A percentile compares a stretch with the other conserved stretches of the same genome.
Conservation (phyloP, 2,888 invertebrate genomes). For the Phlogophora meticulosa region DNA sequence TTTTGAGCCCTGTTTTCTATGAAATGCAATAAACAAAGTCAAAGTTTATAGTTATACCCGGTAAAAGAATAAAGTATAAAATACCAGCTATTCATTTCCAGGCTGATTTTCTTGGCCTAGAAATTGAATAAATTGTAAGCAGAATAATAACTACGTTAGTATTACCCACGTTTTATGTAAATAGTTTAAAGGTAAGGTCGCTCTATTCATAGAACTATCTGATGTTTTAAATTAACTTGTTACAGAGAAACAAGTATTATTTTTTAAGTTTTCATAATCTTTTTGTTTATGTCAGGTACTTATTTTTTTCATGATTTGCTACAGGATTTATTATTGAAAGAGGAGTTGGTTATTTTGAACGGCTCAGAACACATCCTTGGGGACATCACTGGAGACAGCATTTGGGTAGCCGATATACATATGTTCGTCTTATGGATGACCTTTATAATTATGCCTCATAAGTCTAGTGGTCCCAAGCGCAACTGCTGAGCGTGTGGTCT, state of each 20-base stretch:
- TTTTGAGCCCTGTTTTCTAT: background rate
- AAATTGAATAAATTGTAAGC: conserved; percentile 23
- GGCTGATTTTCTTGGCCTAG: conserved; percentile 14
- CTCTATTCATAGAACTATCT: conserved; percentile 10
- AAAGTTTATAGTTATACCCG: no score
- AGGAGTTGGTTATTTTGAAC: background rate
- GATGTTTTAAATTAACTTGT: conserved; percentile 12
- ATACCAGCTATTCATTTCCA: conserved; percentile 5
- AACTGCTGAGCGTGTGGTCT: no score
- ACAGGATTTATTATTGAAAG: background rate
- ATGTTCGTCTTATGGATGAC: background rate
- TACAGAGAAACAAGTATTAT: background rate
- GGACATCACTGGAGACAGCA: no score
- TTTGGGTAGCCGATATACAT: background rate
- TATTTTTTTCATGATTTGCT: background rate
- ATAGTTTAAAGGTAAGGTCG: conserved; percentile 22
- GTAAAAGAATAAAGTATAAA: conserved; percentile 1
- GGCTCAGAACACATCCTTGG: background rate
- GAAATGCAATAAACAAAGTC: background rate
- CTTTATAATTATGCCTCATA: no score
- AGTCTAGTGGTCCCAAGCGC: no score
- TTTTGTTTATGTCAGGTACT: background rate
- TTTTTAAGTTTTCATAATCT: conserved; percentile 6
- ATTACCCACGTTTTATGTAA: conserved; percentile 18
- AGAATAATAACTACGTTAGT: conserved; percentile 24